These are phyloP conservation scores for Gambusia holbrooki DNA, from an alignment of 2,113 vertebrate genomes.

Conservation along the genomic window DNA sequence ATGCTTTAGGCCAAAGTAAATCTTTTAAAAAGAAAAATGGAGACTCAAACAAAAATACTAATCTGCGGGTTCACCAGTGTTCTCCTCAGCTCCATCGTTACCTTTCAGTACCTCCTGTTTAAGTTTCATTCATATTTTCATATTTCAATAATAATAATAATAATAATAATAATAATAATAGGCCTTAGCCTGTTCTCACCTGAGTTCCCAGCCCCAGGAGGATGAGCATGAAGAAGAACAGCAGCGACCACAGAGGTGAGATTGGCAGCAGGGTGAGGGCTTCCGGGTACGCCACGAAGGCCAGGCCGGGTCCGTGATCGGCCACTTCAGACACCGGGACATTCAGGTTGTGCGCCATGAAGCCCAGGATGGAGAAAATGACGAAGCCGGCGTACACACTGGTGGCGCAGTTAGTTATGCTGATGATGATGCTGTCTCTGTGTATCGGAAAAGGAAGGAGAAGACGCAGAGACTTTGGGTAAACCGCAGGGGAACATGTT, in stretches of 20 bases:
- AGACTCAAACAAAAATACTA: too few relatives aligned
- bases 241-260: constrained; percentile 94
- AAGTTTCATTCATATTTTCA: too few relatives aligned
- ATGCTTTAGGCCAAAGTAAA: too few relatives aligned
- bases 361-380: constrained; percentile 98
- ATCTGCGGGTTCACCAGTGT: too few relatives aligned
- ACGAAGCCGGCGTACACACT: constrained; percentile 97
- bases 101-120: too few relatives aligned
- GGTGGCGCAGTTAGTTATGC: constrained; percentile 96
- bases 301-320: constrained; percentile 93
- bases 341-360: constrained; percentile 95
- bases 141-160: neutral
- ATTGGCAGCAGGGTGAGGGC: constrained; percentile 95
- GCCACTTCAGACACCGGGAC: constrained; percentile 95
- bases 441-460: neutral
- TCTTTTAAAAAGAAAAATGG: too few relatives aligned
- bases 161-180: too few relatives aligned
- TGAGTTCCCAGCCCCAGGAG: constrained; percentile 96
- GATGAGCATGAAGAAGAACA: constrained; percentile 99
- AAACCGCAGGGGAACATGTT: neutral
- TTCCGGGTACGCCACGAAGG: constrained; percentile 96
- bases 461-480: neutral
- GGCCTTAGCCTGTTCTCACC: constrained; percentile 72
- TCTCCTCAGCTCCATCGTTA: too few relatives aligned
- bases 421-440: constrained; percentile 99